Evolutionary conservation across 2,797 vertebrate species (phyloP).

Genomic region (Diplodus sargus): DNA sequence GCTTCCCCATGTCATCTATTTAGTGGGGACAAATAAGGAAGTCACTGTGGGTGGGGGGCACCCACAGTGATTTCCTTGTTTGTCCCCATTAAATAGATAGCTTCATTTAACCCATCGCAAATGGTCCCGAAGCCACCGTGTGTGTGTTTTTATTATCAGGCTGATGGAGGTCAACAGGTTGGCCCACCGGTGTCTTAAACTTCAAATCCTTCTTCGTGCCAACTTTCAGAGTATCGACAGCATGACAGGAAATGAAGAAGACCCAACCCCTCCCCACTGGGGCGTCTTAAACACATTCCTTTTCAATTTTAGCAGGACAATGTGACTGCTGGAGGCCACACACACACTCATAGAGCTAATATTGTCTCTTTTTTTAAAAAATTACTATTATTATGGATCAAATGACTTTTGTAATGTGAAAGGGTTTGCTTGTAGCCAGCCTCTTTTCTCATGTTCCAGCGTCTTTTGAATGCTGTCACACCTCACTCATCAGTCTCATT

Average conservation of each 20-base stretch:
- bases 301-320: neutral
- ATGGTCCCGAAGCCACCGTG: neutral
- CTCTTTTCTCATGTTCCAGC: neutral
- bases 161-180: neutral
- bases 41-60: too few species aligned
- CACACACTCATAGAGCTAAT: neutral
- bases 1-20: neutral
- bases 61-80: neutral
- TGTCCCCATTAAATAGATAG: neutral
- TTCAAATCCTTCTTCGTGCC: neutral
- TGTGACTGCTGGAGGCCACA: neutral
- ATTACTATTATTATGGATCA: too few species aligned
- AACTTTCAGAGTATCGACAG: slow-evolving; percentile 6
- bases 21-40: too few species aligned
- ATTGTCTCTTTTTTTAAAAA: too few species aligned
- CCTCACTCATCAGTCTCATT: neutral
- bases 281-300: neutral
- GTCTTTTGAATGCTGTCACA: neutral
- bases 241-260: neutral
- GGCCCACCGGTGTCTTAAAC: neutral
- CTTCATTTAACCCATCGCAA: neutral
- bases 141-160: neutral
- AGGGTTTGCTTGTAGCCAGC: neutral
- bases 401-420: neutral
- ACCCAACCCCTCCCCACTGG: slow-evolving; percentile 1